phyloP scores from a whole-genome alignment of 2,113 vertebrate species.

The Neogale vison region DNA sequence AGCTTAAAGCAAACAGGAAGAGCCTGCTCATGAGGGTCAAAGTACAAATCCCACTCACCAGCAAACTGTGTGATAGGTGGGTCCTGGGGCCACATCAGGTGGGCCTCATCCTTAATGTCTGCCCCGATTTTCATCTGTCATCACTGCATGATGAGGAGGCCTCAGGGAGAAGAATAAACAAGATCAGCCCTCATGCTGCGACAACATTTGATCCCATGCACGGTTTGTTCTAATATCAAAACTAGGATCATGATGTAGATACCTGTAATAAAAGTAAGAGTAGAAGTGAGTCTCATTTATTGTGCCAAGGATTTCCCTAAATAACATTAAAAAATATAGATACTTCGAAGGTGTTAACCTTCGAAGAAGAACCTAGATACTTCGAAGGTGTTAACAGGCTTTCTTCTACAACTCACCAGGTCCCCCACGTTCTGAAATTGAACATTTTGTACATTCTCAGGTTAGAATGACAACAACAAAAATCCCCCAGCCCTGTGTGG shows the following conservation, averaged over 20 bases:
- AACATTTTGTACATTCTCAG: neutral
- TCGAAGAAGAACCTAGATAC: neutral
- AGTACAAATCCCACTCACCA: neutral
- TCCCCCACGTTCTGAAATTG: neutral
- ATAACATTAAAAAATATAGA: neutral
- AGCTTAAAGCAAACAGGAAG: neutral
- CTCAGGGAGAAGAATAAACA: neutral
- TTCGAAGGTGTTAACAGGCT: neutral
- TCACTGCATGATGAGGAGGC: neutral
- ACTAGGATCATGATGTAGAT: neutral
- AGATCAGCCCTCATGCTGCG: neutral
- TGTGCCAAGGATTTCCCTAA: neutral
- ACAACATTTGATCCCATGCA: neutral
- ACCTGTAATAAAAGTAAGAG: neutral
- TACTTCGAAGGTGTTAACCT: neutral
- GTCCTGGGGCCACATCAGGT: accelerated
- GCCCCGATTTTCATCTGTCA: accelerated
- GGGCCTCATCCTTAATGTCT: neutral
- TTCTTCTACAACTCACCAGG: neutral
- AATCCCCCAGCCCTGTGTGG: neutral
- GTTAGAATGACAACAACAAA: neutral
- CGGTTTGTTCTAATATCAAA: neutral
- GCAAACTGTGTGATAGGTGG: accelerated
- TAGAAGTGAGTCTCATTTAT: neutral
- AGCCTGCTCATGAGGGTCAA: neutral